A percentile compares a stretch with the other conserved stretches of the same genome.
These are phyloP conservation scores for Athalia rosae DNA, from an alignment of 2,888 invertebrate species.

Conservation along the genomic window DNA sequence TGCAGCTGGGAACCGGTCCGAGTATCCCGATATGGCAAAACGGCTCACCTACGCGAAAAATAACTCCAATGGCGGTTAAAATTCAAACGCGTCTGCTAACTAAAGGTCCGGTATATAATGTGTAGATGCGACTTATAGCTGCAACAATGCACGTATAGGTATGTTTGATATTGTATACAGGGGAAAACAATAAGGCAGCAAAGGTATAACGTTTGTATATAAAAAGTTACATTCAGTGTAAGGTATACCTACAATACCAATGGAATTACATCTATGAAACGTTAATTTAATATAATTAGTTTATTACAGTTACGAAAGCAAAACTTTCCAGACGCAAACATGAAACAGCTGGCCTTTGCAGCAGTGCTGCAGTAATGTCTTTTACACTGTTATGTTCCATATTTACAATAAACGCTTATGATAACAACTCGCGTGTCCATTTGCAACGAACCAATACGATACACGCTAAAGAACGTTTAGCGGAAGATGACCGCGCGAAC, in stretches of 20 bases:
- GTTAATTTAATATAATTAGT: constrained; percentile 24
- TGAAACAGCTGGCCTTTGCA: not conserved
- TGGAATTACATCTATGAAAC: no score
- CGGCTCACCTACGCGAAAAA: constrained; percentile 48
- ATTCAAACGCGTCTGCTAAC: constrained; percentile 14
- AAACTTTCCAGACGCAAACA: constrained; percentile 35
- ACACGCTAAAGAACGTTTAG: no score
- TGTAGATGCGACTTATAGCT: not conserved
- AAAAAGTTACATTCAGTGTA: constrained; percentile 9
- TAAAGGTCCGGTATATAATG: constrained; percentile 16
- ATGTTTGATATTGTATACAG: no score
- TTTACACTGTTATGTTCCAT: not conserved
- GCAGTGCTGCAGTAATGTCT: no score
- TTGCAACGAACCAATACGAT: no score
- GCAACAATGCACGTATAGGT: no score
- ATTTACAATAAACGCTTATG: not conserved
- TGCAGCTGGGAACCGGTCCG: constrained; percentile 58
- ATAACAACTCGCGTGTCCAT: not conserved
- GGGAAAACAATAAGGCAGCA: no score
- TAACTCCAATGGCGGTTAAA: constrained; percentile 44
- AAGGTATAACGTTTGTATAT: no score
- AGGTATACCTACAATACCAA: constrained; percentile 8
- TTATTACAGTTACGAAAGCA: constrained; percentile 23
- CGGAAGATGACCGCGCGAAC: not conserved
- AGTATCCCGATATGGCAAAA: constrained; percentile 48